These are phyloP conservation scores for Altica lythri DNA, from an alignment of 2,888 invertebrate genomes.

Conservation along the genomic window DNA sequence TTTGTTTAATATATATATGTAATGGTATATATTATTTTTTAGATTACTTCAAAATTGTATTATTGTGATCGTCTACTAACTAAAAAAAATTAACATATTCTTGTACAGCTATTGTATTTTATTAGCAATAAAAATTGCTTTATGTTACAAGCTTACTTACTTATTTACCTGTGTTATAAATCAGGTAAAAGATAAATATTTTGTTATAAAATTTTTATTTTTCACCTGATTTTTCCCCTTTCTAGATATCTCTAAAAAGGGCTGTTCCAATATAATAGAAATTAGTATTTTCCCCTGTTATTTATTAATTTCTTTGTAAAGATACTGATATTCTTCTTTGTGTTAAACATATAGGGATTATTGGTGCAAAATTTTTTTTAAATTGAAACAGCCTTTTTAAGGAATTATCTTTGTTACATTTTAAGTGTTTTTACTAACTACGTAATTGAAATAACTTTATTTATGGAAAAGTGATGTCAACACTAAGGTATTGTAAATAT, in stretches of 20 bases:
- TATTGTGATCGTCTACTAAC: slow-evolving; percentile 47
- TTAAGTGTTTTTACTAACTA: too few relatives aligned
- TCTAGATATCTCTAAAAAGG: slow-evolving; percentile 54
- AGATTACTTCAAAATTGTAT: slow-evolving; percentile 37
- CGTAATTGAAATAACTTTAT: too few relatives aligned
- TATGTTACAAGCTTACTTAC: slow-evolving; percentile 46
- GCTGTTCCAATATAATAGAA: slow-evolving; percentile 58
- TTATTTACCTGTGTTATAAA: slow-evolving; percentile 39
- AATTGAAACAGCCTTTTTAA: slow-evolving; percentile 52
- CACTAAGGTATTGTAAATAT: too few relatives aligned
- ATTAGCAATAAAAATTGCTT: slow-evolving; percentile 57
- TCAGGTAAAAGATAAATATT: slow-evolving; percentile 27
- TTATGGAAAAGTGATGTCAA: too few relatives aligned
- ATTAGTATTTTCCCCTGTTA: slow-evolving; percentile 43
- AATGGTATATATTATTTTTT: slow-evolving; percentile 26
- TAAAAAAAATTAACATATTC: slow-evolving; percentile 41
- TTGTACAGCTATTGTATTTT: slow-evolving; percentile 51
- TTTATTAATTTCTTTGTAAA: too few relatives aligned
- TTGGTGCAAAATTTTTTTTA: too few relatives aligned
- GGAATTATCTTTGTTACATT: slow-evolving; percentile 5
- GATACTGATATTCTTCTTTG: too few relatives aligned
- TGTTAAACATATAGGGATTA: too few relatives aligned
- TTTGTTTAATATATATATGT: slow-evolving; percentile 18
- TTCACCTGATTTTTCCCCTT: slow-evolving; percentile 15
- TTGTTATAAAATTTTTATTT: slow-evolving; percentile 26